Evolutionary conservation across 2,888 invertebrate genomes (phyloP).

Genomic region (Drosophila tanythrix): DNA sequence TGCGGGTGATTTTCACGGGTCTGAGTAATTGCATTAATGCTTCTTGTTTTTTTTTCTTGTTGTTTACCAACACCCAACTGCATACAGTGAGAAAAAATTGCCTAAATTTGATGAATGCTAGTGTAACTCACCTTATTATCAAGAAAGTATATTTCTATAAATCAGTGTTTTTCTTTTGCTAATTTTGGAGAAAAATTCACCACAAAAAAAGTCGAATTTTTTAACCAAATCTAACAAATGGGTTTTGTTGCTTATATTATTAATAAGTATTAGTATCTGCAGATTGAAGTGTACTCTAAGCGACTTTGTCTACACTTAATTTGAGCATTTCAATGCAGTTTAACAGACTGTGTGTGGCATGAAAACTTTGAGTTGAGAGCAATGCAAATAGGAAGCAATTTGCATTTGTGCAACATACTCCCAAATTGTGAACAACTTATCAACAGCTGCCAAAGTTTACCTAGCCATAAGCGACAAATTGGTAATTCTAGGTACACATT

Average conservation of each 20-base stretch:
- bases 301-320: not conserved
- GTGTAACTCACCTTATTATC: not conserved
- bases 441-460: constrained; percentile 4
- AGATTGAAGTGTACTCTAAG: too few species aligned
- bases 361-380: constrained; percentile 23
- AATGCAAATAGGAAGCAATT: constrained; percentile 17
- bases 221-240: too few species aligned
- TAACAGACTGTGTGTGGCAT: constrained; percentile 6
- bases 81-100: not conserved
- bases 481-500: not conserved
- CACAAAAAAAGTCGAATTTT: too few species aligned
- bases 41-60: not conserved
- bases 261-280: too few species aligned
- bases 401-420: constrained; percentile 23
- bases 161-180: not conserved
- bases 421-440: not conserved
- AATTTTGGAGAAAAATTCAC: too few species aligned
- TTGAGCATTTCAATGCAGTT: constrained; percentile 42
- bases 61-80: not conserved
- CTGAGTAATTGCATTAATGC: constrained; percentile 51
- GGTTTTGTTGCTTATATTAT: too few species aligned
- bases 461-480: constrained; percentile 3
- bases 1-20: constrained; percentile 13
- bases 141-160: fast-evolving
- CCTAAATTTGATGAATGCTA: not conserved